Base-by-base conservation (phyloP, 1,140 invertebrate genomes). In the Brachionus koreanus region DNA sequence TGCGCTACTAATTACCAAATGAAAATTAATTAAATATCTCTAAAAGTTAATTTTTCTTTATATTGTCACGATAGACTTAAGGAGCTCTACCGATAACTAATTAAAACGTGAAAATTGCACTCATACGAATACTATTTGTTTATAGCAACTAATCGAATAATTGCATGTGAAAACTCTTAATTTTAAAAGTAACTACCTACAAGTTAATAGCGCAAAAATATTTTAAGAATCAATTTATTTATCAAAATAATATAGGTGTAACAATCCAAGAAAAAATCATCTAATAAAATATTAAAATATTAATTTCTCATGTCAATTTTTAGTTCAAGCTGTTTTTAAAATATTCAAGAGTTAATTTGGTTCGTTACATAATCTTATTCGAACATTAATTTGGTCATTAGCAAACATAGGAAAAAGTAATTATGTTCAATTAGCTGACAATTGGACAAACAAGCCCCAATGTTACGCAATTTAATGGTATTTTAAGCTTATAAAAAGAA, bases 401-500 rank as follows among this genome's bases (percentile, higher is more conserved):
- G 43, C 9, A 57, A 57, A 23, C 49, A 57, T 57, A n/a, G 9
- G n/a, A 23, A 23, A 57, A 57, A 57, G 49, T 57, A 57, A 57
- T 57, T 57, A 57, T 19, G 16, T 57, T 57, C 49, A 57, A 57
- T 57, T 57, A 57, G 49, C 19, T n/a, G 49, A 57, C 49, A 57
- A 57, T 57, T 57, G 49, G 49, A 57, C 49, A 57, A 57, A 57
- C 49, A 57, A 57, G 43, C 13, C 5, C 16, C 43, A 5, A 13
- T 7, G 49, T 57, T 57, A 57, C 16, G 49, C 49, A 57, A 57
- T 57, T 57, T 19, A 57, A 19, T 57, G 49, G 49, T 19, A 57
- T 57, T 57, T 57, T 57, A 57, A 57, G 49, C 49, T 57, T 57
- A 57, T 57, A 57, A 57, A 29, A 57, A 57, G 49, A 57, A 57